A percentile compares a stretch with the other conserved stretches of the same genome.
Conservation (phyloP, 2,113 vertebrate genomes). For the Nyctereutes procyonoides region DNA sequence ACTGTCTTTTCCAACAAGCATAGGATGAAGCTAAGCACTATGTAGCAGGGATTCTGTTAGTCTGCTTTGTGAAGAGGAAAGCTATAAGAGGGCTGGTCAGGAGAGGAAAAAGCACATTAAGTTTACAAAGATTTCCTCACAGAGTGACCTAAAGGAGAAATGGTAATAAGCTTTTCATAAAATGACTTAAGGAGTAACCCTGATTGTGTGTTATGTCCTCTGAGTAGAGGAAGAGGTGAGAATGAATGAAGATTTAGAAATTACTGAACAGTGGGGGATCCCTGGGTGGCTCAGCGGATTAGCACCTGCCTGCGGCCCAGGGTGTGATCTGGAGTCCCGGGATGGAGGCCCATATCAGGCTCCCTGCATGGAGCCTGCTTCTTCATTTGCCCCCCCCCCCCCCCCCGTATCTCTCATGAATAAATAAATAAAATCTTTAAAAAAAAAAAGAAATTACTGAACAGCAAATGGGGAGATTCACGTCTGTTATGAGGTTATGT, state of each 20-base stretch:
- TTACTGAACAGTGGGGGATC: not conserved
- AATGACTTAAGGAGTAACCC: not conserved
- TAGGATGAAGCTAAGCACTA: not conserved
- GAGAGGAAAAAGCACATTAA: not conserved
- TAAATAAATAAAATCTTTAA: too few species aligned
- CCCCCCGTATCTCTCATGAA: too few species aligned
- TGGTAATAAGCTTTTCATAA: not conserved
- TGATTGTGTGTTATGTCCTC: not conserved
- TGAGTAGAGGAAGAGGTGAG: constrained; percentile 11
- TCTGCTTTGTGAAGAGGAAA: constrained; percentile 4
- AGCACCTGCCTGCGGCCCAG: too few species aligned
- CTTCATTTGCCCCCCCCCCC: too few species aligned
- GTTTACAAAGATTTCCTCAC: not conserved
- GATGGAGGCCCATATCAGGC: too few species aligned
- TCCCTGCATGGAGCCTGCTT: too few species aligned
- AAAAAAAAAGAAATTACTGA: not conserved
- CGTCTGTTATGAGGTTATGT: not conserved
- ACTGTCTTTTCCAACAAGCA: not conserved
- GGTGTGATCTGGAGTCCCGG: too few species aligned
- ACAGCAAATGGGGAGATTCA: not conserved
- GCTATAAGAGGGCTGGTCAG: not conserved
- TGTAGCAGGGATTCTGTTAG: not conserved
- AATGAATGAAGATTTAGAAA: not conserved
- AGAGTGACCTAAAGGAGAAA: constrained; percentile 29
- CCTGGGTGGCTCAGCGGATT: too few species aligned